Conservation (phyloP, 2,888 invertebrate species). For the Trissonchulus latispiculum region DNA sequence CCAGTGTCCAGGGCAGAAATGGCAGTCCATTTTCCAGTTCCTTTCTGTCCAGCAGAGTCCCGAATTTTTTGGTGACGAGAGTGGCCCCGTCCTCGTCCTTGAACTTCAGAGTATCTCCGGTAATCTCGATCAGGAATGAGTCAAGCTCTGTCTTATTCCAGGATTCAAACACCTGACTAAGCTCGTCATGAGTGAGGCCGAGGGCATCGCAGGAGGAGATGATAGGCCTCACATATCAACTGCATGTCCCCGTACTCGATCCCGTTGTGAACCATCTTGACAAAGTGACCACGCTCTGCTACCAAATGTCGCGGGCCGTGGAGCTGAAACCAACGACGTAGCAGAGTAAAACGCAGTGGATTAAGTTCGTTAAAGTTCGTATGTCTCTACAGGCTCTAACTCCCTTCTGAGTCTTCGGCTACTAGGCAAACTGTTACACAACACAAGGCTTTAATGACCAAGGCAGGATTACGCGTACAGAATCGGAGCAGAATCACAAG, state of each 20-base stretch:
- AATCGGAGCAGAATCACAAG: too few relatives aligned
- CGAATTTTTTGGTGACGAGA: constrained; percentile 79
- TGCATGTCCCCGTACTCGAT: constrained; percentile 99
- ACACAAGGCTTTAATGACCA: too few relatives aligned
- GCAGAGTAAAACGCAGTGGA: too few relatives aligned
- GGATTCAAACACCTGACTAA: constrained; percentile 63
- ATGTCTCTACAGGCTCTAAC: too few relatives aligned
- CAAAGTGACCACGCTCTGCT: constrained; percentile 97
- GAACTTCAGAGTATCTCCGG: constrained; percentile 80
- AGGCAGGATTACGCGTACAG: too few relatives aligned
- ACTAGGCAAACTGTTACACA: too few relatives aligned
- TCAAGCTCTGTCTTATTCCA: constrained; percentile 94
- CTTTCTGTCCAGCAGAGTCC: constrained; percentile 92
- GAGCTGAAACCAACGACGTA: too few relatives aligned
- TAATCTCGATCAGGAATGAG: constrained; percentile 95
- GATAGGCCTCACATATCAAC: constrained; percentile 91
- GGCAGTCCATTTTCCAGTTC: constrained; percentile 99
- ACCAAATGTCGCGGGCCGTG: too few relatives aligned
- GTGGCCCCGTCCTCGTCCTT: constrained; percentile 71
- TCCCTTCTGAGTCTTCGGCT: too few relatives aligned
- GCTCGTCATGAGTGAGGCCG: constrained; percentile 65
- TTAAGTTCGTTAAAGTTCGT: too few relatives aligned
- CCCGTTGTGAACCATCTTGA: constrained; percentile 99
- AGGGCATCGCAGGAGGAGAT: constrained; percentile 66
- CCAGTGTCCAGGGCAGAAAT: constrained; percentile 90